Conservation (phyloP, 1,140 invertebrate species). For the Plectrocnemia conspersa region DNA sequence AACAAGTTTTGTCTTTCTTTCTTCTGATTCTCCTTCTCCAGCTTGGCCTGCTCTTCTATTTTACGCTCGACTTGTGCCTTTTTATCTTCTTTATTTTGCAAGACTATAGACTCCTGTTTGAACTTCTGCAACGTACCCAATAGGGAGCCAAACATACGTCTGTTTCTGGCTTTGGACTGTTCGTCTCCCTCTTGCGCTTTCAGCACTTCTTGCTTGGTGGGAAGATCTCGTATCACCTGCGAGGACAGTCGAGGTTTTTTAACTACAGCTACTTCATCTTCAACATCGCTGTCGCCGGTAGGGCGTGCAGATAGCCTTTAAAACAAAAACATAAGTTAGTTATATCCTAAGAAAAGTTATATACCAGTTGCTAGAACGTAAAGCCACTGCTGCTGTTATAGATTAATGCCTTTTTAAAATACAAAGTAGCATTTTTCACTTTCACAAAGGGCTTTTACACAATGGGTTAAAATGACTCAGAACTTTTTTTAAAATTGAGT, state of each 20-base stretch:
- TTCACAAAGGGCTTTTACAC: too few relatives aligned
- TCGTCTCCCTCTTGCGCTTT: conserved; percentile 81
- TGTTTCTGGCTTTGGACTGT: conserved; percentile 78
- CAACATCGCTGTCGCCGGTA: conserved; percentile 44
- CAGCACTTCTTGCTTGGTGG: conserved; percentile 46
- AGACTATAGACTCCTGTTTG: conserved; percentile 86
- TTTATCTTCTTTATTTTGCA: conserved; percentile 69
- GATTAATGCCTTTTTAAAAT: too few relatives aligned
- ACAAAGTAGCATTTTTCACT: too few relatives aligned
- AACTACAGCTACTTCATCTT: conserved; percentile 41
- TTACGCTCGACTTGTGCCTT: conserved; percentile 84
- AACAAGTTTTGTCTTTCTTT: conserved; percentile 83
- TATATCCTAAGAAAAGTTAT: too few relatives aligned
- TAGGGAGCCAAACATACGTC: conserved; percentile 91
- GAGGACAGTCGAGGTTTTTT: conserved; percentile 45
- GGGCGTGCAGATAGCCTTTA: conserved; percentile 44
- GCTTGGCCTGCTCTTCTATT: conserved; percentile 83
- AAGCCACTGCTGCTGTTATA: too few relatives aligned
- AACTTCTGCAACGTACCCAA: conserved; percentile 93
- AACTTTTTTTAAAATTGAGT: too few relatives aligned
- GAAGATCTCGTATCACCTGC: conserved; percentile 45
- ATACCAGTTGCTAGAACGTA: too few relatives aligned
- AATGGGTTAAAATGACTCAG: too few relatives aligned
- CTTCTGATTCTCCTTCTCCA: conserved; percentile 81
- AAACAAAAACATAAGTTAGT: too few relatives aligned